Conservation (phyloP, 64 coral and sea anemone genomes). For the Pocillopora damicornis region DNA sequence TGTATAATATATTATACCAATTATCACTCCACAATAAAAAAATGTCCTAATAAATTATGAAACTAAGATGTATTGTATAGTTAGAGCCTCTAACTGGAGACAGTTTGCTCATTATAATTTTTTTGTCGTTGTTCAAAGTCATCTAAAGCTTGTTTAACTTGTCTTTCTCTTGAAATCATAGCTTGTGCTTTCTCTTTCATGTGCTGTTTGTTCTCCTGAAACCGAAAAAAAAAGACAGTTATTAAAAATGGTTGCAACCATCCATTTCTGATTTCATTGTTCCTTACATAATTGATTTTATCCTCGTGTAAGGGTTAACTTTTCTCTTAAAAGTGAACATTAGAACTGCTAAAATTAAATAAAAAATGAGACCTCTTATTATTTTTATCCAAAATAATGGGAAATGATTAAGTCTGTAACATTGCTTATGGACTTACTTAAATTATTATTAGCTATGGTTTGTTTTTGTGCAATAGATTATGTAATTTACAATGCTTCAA, state of each 20-base stretch:
- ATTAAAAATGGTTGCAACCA: background rate
- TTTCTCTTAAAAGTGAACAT: too few relatives aligned
- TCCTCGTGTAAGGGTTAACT: too few relatives aligned
- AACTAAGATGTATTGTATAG: conserved; percentile 5
- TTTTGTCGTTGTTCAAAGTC: conserved; percentile 76
- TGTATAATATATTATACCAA: background rate
- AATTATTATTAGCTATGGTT: too few relatives aligned
- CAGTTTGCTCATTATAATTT: conserved; percentile 16
- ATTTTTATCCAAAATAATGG: too few relatives aligned
- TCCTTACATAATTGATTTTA: too few relatives aligned
- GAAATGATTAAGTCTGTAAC: too few relatives aligned
- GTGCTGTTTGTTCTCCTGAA: conserved; percentile 76
- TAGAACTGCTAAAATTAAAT: too few relatives aligned
- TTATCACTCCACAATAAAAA: background rate
- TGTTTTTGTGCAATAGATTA: too few relatives aligned
- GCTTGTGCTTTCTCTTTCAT: conserved; percentile 77
- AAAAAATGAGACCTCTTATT: too few relatives aligned
- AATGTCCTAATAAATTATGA: conserved; percentile 27
- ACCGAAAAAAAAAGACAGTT: background rate
- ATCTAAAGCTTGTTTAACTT: conserved; percentile 65
- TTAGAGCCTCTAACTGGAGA: conserved; percentile 7
- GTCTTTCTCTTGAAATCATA: conserved; percentile 68
- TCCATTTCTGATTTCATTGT: background rate
- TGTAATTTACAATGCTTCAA: too few relatives aligned
- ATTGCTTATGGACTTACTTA: too few relatives aligned